A percentile compares a stretch with the other conserved stretches of the same genome.
These are phyloP conservation scores for Amblyjoppa proteus DNA, from an alignment of 2,888 invertebrate genomes.

Conservation along the genomic window DNA sequence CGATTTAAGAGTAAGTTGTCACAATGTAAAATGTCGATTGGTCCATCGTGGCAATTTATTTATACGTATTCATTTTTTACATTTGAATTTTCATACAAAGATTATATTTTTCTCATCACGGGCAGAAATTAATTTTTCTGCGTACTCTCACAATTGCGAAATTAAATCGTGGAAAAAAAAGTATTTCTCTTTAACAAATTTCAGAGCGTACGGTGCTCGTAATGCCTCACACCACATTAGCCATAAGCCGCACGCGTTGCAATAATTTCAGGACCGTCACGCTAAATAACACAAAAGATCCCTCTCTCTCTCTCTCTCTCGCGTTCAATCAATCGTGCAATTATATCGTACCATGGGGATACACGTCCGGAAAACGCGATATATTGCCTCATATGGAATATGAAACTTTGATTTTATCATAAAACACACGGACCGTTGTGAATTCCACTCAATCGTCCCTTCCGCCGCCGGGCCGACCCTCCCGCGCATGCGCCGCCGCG, in stretches of 20 bases:
- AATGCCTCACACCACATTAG: not conserved
- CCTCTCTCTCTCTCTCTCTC: not conserved
- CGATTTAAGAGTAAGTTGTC: not conserved
- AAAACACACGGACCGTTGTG: slow-evolving; percentile 57
- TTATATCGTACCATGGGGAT: slow-evolving; percentile 44
- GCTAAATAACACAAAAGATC: slow-evolving; percentile 15
- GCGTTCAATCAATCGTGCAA: slow-evolving; percentile 29
- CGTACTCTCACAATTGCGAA: not conserved
- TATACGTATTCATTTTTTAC: not conserved
- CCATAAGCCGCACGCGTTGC: slow-evolving; percentile 5
- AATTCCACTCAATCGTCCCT: slow-evolving; percentile 62
- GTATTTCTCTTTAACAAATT: not conserved
- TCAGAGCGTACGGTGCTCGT: not conserved
- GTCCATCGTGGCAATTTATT: not conserved
- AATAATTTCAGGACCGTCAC: not conserved
- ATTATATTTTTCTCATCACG: not conserved
- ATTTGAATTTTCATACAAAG: not conserved
- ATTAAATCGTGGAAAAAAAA: not conserved
- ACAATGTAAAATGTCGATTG: too few relatives aligned
- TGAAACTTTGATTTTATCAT: slow-evolving; percentile 66
- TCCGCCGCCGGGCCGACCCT: slow-evolving; percentile 10
- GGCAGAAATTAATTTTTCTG: not conserved
- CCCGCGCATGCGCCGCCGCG: slow-evolving; percentile 26
- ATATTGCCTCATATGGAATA: slow-evolving; percentile 29
- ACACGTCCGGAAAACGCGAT: slow-evolving; percentile 11